Base-by-base conservation (phyloP, 92 coral and sea anemone species). In the Hydrozoanthus gracilis region DNA sequence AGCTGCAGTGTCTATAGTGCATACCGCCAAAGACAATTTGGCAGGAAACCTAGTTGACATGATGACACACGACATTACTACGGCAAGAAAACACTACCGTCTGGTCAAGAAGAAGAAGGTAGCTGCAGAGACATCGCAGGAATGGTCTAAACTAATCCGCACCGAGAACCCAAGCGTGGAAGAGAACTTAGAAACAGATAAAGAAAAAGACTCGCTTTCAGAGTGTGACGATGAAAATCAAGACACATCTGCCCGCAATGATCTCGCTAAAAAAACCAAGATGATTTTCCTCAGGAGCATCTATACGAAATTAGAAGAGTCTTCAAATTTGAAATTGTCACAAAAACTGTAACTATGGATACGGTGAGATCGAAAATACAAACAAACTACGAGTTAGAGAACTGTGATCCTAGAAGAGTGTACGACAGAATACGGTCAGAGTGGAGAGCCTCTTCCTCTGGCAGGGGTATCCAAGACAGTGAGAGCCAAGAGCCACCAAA, bases 351-450 rank as follows among this genome's bases (percentile, higher is more conserved):
- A 8, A 71, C 87, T n/a, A 79, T 82, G 74, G 87, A 10, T 13
- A 17, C 58, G 7, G 87, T 82, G 18, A 71, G 82, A 44, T 47
- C 76, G 10, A 88, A 88, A 47, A 82, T 87, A 8, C 51, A 52
- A 65, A 58, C 75, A 39, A 14, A 82, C 69, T 56, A 49, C 58
- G 78, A 13, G 20, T 78, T 88, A 17, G 58, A 47, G 61, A 16
- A 82, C 62, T 83, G 60, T 44, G 64, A 79, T 48, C 73, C 87
- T 7, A 79, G 66, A 39, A 68, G 39, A 69, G 86, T 79, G 27
- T 56, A 60, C 71, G 87, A 87, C 64, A 87, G 51, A 73, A 69
- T 88, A 46, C 72, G 91, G 9, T 78, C 71, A 44, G 89, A 87
- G 51, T 87, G 89, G 89, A 18, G 79, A 16, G 74, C 54, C 47